These are phyloP conservation scores for Hycleus phaleratus DNA, from an alignment of 1,140 invertebrate species.

Conservation along the genomic window DNA sequence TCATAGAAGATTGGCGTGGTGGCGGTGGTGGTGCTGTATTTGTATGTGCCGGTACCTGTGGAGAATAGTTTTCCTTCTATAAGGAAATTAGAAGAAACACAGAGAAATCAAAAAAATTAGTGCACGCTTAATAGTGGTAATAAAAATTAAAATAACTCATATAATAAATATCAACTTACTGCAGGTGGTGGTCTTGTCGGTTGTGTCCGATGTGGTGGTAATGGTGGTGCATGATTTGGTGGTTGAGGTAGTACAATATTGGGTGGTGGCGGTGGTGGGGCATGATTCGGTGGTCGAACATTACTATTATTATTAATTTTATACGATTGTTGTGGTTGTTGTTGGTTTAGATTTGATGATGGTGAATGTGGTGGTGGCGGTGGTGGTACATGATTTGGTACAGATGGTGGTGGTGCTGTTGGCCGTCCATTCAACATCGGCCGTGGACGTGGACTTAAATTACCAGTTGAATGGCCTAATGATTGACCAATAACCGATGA, in stretches of 20 bases:
- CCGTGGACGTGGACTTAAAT: slow-evolving; percentile 11
- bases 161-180: slow-evolving; percentile 15
- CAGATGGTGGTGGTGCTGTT: slow-evolving; percentile 30
- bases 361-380: slow-evolving; percentile 23
- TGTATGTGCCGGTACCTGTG: background rate
- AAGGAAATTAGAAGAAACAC: too few species aligned
- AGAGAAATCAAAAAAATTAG: too few species aligned
- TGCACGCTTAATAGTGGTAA: background rate
- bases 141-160: background rate
- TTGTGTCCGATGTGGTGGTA: slow-evolving; percentile 19
- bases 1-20: slow-evolving; percentile 35
- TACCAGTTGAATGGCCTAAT: slow-evolving; percentile 16
- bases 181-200: slow-evolving; percentile 24
- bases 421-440: slow-evolving; percentile 26
- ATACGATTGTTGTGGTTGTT: slow-evolving; percentile 19
- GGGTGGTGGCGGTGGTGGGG: slow-evolving; percentile 30
- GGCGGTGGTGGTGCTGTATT: slow-evolving; percentile 33
- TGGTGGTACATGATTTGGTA: slow-evolving; percentile 26
- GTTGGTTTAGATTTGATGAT: slow-evolving; percentile 15
- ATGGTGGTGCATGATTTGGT: slow-evolving; percentile 25
- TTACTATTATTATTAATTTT: slow-evolving; percentile 7
- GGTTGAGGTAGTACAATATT: slow-evolving; percentile 20
- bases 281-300: slow-evolving; percentile 34
- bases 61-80: background rate
- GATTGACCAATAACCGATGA: slow-evolving; percentile 28